Conservation (phyloP, 2,888 invertebrate genomes). For the Thymelicus acteon region DNA sequence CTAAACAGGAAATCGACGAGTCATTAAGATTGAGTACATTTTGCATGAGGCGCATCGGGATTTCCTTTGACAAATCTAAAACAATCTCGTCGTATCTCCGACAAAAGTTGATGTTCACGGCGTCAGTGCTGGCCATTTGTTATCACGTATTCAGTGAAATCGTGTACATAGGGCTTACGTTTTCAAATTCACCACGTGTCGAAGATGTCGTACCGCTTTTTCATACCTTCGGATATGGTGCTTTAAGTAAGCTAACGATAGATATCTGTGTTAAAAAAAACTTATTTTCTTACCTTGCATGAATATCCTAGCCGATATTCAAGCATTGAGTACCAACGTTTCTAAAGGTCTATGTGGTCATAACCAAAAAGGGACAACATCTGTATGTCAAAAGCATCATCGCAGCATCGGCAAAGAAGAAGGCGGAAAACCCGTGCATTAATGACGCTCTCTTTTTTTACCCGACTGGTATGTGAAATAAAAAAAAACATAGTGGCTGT, state of each 20-base stretch:
- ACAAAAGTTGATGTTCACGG: slow-evolving; percentile 63
- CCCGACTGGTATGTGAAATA: too few relatives aligned
- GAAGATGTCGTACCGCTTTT: slow-evolving; percentile 78
- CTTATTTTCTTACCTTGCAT: too few relatives aligned
- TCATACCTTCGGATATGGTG: slow-evolving; percentile 77
- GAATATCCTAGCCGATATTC: too few relatives aligned
- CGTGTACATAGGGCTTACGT: slow-evolving; percentile 67
- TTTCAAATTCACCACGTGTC: slow-evolving; percentile 71
- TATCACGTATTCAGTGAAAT: slow-evolving; percentile 77
- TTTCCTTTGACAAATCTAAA: slow-evolving; percentile 62
- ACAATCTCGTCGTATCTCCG: slow-evolving; percentile 50
- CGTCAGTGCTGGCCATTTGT: slow-evolving; percentile 65
- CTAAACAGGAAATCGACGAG: slow-evolving; percentile 67
- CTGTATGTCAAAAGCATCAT: too few relatives aligned
- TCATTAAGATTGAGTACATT: slow-evolving; percentile 65
- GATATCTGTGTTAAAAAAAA: too few relatives aligned
- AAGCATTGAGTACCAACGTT: too few relatives aligned
- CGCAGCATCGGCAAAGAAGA: too few relatives aligned
- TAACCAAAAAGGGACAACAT: too few relatives aligned
- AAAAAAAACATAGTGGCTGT: too few relatives aligned
- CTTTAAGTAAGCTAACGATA: slow-evolving; percentile 63
- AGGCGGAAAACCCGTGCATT: too few relatives aligned
- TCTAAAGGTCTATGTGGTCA: too few relatives aligned
- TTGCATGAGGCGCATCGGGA: slow-evolving; percentile 69
- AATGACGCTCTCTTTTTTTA: too few relatives aligned